These are phyloP conservation scores for Dryobotodes eremita DNA, from an alignment of 2,888 invertebrate species.

Conservation along the genomic window DNA sequence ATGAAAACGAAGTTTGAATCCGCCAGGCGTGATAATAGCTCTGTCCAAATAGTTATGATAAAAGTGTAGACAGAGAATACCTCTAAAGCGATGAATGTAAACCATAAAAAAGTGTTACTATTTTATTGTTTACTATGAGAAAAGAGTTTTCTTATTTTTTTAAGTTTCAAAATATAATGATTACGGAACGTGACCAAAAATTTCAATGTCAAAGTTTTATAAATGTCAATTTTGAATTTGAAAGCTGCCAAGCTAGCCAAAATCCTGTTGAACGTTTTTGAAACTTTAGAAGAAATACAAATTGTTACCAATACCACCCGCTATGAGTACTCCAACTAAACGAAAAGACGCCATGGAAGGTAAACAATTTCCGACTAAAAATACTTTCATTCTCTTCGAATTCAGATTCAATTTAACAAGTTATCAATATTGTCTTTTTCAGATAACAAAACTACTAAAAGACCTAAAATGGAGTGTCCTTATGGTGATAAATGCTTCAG, in stretches of 20 bases:
- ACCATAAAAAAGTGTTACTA: too few relatives aligned
- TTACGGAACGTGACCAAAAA: conserved; percentile 6
- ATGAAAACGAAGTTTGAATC: not conserved
- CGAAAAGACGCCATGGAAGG: conserved; percentile 74
- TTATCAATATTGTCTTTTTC: conserved; percentile 65
- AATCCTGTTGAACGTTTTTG: not conserved
- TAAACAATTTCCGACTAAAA: conserved; percentile 44
- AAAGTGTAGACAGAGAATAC: not conserved
- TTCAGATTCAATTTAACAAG: not conserved
- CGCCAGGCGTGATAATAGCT: too few relatives aligned
- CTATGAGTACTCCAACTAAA: conserved; percentile 74
- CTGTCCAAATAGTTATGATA: too few relatives aligned
- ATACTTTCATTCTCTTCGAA: not conserved
- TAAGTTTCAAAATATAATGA: not conserved
- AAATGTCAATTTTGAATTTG: conserved; percentile 26
- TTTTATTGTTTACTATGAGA: too few relatives aligned
- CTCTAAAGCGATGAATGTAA: not conserved
- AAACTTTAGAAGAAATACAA: not conserved
- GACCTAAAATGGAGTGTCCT: conserved; percentile 91
- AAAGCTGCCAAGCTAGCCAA: conserved; percentile 6
- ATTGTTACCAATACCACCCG: conserved; percentile 1
- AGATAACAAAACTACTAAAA: conserved; percentile 78
- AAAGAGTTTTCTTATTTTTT: not conserved
- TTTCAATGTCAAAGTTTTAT: not conserved
- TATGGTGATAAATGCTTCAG: conserved; percentile 95